Conservation (phyloP, 1,140 invertebrate species). For the Patella vulgata region DNA sequence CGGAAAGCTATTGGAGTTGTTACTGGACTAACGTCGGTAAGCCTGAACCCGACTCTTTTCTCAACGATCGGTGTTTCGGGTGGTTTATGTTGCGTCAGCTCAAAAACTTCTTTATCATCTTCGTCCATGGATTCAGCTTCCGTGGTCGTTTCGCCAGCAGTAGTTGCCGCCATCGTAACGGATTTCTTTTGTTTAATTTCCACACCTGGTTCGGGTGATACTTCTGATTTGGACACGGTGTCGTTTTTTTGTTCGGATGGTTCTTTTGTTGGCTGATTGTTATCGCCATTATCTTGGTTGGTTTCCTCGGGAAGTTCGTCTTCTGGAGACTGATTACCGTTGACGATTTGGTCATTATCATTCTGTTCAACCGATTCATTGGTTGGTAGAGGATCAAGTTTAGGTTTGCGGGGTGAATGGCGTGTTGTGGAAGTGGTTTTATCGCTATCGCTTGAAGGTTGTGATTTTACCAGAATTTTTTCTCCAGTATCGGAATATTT, state of each 20-base stretch:
- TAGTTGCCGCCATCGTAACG: neutral
- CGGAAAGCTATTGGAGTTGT: constrained; percentile 46
- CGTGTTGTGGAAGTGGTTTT: too few species aligned
- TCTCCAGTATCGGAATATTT: constrained; percentile 46
- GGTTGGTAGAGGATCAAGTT: too few species aligned
- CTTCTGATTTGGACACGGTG: neutral
- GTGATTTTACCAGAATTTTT: too few species aligned
- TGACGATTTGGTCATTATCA: too few species aligned
- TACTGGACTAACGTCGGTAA: constrained; percentile 43
- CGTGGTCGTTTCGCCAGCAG: neutral
- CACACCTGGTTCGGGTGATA: too few species aligned
- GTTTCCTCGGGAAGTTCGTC: neutral
- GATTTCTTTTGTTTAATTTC: too few species aligned
- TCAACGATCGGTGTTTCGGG: neutral
- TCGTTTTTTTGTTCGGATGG: neutral
- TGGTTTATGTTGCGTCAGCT: constrained; percentile 18
- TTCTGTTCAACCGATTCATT: too few species aligned
- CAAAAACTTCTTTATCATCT: constrained; percentile 11
- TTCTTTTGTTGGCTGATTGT: neutral
- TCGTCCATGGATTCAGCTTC: constrained; percentile 4
- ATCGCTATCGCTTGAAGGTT: too few species aligned
- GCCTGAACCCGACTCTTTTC: neutral
- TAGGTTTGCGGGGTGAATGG: too few species aligned
- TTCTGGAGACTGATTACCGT: neutral
- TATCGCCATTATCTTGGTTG: neutral